Evolutionary conservation across 2,888 invertebrate genomes (phyloP).

Genomic region (Ischnus inquisitorius): DNA sequence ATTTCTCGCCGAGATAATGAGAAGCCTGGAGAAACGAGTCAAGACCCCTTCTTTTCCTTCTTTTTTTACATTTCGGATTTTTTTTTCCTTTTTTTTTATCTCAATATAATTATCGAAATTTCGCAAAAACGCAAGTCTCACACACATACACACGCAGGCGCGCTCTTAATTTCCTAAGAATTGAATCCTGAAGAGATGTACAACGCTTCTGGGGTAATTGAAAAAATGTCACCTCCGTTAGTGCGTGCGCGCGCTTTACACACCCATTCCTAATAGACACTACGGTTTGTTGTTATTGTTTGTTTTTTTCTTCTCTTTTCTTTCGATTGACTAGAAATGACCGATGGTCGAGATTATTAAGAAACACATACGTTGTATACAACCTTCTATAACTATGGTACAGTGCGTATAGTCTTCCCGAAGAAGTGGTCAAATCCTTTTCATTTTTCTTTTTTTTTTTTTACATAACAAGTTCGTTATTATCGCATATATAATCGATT

Average conservation of each 20-base stretch:
- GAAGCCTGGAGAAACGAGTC: constrained; percentile 35
- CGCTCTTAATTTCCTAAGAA: constrained; percentile 49
- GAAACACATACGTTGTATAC: constrained; percentile 45
- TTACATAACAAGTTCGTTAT: constrained; percentile 12
- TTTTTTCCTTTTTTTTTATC: background rate
- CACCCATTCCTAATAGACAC: constrained; percentile 40
- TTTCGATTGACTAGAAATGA: constrained; percentile 62
- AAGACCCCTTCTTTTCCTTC: constrained; percentile 26
- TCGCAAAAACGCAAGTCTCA: constrained; percentile 26
- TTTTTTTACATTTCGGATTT: background rate
- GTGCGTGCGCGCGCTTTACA: constrained; percentile 25
- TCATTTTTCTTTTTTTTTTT: constrained; percentile 3
- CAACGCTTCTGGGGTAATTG: constrained; percentile 41
- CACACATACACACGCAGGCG: constrained; percentile 9
- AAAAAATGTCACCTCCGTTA: constrained; percentile 35
- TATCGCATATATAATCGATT: constrained; percentile 6
- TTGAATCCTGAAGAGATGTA: constrained; percentile 47
- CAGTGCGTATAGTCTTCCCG: constrained; percentile 26
- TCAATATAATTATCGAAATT: constrained; percentile 41
- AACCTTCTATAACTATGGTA: constrained; percentile 30
- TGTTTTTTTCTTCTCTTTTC: constrained; percentile 15
- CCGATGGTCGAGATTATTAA: constrained; percentile 56
- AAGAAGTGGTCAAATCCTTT: constrained; percentile 7
- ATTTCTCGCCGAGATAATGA: constrained; percentile 14
- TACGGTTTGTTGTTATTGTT: constrained; percentile 1